Evolutionary conservation across 2,113 vertebrate genomes (phyloP).

Genomic region (Ceuthmochares aereus): DNA sequence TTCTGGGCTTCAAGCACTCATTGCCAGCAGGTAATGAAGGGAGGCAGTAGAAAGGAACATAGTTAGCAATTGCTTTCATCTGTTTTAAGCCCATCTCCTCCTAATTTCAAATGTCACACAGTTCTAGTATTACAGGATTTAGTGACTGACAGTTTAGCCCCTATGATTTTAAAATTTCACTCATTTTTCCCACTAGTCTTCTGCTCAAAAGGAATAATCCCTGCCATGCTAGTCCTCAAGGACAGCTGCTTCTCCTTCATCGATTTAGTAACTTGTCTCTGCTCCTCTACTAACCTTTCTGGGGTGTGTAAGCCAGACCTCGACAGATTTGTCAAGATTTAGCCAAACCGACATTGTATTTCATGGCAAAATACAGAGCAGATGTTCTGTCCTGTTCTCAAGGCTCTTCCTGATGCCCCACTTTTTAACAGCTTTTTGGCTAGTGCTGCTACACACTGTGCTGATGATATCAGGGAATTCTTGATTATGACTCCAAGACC

Average conservation of each 20-base stretch:
- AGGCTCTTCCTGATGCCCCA: neutral
- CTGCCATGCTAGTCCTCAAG: neutral
- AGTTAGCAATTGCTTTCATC: neutral
- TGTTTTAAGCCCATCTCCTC: neutral
- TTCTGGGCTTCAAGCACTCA: too few species aligned
- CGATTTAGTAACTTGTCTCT: neutral
- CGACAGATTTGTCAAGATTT: neutral
- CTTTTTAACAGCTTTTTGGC: neutral
- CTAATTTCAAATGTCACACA: neutral
- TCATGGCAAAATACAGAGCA: neutral
- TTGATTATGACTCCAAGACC: neutral
- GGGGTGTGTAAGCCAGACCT: rapidly evolving
- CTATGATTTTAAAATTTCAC: neutral
- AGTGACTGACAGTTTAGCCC: neutral
- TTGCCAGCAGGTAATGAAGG: too few species aligned
- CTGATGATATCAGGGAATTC: neutral
- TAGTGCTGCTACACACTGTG: neutral
- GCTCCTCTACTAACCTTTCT: neutral
- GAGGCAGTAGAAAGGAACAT: neutral
- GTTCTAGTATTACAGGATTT: neutral
- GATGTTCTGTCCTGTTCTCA: neutral
- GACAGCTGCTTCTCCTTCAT: neutral
- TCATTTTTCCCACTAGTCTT: neutral
- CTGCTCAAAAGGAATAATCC: neutral
- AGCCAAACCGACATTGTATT: neutral